Percentiles rank a stretch among this genome's conserved stretches.
These are phyloP conservation scores for Narcine bancroftii DNA, from an alignment of 2,113 vertebrate genomes.

Conservation along the genomic window DNA sequence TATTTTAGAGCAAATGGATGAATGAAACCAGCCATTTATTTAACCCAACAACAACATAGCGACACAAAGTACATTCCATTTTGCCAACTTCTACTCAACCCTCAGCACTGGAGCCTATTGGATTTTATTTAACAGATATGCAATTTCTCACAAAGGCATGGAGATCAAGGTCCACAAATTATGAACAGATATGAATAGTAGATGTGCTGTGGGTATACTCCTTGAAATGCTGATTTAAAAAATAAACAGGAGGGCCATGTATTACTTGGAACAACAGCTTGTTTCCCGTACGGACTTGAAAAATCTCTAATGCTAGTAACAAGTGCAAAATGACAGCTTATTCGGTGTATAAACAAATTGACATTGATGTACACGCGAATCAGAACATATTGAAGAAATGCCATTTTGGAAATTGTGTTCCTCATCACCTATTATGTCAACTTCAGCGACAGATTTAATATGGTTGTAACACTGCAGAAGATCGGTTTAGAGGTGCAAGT, in stretches of 20 bases:
- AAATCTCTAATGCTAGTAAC: conserved; percentile 1
- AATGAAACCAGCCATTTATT: background rate
- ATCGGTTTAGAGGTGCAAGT: background rate
- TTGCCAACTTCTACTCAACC: no score
- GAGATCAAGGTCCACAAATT: background rate
- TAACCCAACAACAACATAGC: background rate
- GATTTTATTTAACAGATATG: background rate
- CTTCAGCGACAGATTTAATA: background rate
- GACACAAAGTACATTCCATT: no score
- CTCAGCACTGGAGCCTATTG: no score
- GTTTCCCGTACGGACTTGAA: background rate
- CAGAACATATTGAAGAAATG: conserved; percentile 10
- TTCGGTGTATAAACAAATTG: background rate
- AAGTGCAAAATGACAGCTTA: background rate
- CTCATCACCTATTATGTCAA: conserved; percentile 4
- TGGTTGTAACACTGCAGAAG: background rate
- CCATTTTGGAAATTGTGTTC: conserved; percentile 3
- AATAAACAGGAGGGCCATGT: background rate
- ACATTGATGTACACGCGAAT: conserved; percentile 9
- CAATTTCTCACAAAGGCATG: background rate
- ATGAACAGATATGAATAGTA: background rate
- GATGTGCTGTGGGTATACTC: background rate
- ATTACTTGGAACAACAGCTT: background rate
- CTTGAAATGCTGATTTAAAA: background rate
- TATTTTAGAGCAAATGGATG: background rate